Conservation (phyloP, 1,140 invertebrate genomes). For the Platorchestia sp. region DNA sequence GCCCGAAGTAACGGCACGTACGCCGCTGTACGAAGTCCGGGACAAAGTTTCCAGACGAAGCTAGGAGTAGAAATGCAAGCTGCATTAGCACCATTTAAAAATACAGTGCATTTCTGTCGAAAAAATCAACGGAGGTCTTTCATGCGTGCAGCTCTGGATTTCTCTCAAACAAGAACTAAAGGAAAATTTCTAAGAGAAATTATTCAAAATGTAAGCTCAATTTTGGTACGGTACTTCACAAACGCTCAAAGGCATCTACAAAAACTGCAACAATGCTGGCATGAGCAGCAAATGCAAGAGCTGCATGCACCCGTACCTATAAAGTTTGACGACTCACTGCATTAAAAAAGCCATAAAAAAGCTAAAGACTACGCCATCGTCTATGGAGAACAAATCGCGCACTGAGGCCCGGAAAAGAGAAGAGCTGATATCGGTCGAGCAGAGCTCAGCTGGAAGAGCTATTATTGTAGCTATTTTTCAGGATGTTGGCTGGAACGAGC, state of each 20-base stretch:
- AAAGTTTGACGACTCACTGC: not conserved
- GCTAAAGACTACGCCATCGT: not conserved
- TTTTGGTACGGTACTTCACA: not conserved
- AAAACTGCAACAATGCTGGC: not conserved
- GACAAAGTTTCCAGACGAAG: not conserved
- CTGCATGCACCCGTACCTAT: too few relatives aligned
- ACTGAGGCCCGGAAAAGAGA: not conserved
- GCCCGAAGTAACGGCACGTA: not conserved
- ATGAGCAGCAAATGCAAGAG: not conserved
- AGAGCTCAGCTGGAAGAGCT: not conserved
- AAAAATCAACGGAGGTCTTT: not conserved
- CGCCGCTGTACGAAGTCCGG: not conserved
- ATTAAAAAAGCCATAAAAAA: not conserved
- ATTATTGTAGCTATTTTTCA: slow-evolving; percentile 2
- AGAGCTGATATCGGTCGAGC: not conserved
- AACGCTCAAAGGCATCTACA: not conserved
- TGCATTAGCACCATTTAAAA: not conserved
- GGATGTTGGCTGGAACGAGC: not conserved
- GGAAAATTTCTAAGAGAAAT: not conserved
- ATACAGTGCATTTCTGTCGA: not conserved
- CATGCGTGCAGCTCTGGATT: not conserved
- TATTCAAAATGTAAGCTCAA: not conserved
- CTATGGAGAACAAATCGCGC: not conserved
- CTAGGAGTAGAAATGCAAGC: not conserved
- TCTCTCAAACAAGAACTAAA: not conserved